A percentile compares a stretch with the other conserved stretches of the same genome.
Evolutionary conservation across 2,113 vertebrate species (phyloP).

Genomic region (Calypte anna): DNA sequence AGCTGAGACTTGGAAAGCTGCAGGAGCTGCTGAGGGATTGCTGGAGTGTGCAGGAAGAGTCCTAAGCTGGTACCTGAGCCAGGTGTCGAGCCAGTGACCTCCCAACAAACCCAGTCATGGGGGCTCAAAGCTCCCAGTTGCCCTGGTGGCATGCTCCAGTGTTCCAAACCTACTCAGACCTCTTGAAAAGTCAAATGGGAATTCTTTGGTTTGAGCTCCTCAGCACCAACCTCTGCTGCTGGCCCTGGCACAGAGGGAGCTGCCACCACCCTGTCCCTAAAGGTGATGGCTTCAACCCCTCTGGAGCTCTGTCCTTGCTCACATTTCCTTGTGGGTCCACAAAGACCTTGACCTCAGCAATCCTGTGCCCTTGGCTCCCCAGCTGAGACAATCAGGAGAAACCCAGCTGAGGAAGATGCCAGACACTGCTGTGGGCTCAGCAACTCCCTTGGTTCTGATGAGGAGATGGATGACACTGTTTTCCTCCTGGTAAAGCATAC

Average conservation of each 20-base stretch:
- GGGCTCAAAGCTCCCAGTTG: not conserved
- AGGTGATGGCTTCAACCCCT: not conserved
- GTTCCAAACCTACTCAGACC: not conserved
- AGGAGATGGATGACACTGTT: not conserved
- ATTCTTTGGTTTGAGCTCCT: not conserved
- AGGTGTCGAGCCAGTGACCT: not conserved
- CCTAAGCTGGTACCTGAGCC: not conserved
- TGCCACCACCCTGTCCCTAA: no score
- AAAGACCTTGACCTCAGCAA: not conserved
- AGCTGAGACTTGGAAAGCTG: not conserved
- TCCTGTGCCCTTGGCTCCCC: not conserved
- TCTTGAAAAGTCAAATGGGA: not conserved
- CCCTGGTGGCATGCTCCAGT: not conserved
- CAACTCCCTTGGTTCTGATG: not conserved
- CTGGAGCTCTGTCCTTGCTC: not conserved
- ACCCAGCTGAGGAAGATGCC: not conserved
- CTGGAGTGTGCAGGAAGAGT: not conserved
- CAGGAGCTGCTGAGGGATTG: not conserved
- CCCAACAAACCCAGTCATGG: not conserved
- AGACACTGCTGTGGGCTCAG: accelerated
- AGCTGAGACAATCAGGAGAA: not conserved
- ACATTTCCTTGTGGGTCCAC: not conserved
- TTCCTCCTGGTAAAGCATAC: not conserved
- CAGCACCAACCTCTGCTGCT: not conserved
- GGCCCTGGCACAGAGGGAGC: not conserved